These are phyloP conservation scores for Lethrus apterus DNA, from an alignment of 1,140 invertebrate genomes.

Conservation along the genomic window DNA sequence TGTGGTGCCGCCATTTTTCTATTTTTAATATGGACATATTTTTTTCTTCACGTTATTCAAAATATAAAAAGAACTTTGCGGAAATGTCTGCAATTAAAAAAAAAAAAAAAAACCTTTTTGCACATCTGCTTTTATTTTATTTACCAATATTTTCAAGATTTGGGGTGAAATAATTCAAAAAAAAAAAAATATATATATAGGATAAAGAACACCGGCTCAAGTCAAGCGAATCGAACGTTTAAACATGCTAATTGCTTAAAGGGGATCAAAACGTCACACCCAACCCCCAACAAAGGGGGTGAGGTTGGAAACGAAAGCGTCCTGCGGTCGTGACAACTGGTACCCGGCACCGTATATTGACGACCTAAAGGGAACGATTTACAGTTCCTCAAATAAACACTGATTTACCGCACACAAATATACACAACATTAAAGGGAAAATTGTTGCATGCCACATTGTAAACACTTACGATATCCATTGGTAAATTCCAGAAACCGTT, in stretches of 20 bases:
- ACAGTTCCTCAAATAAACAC: constrained; percentile 22
- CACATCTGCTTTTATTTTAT: no score
- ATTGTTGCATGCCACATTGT: no score
- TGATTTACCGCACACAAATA: constrained; percentile 25
- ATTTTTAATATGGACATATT: no score
- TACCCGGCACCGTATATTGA: constrained; percentile 26
- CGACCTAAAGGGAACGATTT: constrained; percentile 19
- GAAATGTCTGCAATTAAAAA: no score
- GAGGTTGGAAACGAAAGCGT: constrained; percentile 11
- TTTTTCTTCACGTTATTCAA: no score
- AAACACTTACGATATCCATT: constrained; percentile 83
- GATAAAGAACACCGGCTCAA: neutral
- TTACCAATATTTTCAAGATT: no score
- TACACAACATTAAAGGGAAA: constrained; percentile 10
- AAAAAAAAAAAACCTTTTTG: no score
- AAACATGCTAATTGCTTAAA: constrained; percentile 20
- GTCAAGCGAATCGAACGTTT: constrained; percentile 18
- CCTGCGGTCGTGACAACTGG: constrained; percentile 1
- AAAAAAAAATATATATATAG: no score
- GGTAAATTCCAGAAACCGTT: constrained; percentile 84
- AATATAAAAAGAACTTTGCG: no score
- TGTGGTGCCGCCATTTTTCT: no score
- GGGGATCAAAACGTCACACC: constrained; percentile 12
- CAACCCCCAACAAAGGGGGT: constrained; percentile 16
- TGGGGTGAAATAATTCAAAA: no score